Conservation (phyloP, 92 coral and sea anemone genomes). For the Chrysogorgia sp. region DNA sequence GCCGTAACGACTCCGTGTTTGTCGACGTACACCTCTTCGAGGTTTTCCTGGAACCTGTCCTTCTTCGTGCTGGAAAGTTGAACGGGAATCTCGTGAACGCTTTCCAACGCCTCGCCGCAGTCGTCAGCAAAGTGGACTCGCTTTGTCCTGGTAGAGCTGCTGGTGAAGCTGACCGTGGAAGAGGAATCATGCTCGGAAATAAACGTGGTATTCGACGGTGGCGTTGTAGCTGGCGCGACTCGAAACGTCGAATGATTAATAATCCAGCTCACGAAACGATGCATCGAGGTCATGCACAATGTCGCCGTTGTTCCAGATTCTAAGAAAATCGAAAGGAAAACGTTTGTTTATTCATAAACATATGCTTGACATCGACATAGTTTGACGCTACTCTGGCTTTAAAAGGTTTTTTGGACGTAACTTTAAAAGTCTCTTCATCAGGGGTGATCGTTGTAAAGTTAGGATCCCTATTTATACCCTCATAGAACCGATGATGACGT, state of each 20-base stretch:
- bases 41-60: neutral
- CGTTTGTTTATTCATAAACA: neutral
- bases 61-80: neutral
- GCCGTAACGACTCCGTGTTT: slow-evolving; percentile 8
- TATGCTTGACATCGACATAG: no score
- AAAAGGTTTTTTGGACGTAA: no score
- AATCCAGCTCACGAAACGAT: neutral
- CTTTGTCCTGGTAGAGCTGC: neutral
- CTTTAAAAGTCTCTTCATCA: no score
- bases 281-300: neutral
- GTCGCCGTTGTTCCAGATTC: neutral
- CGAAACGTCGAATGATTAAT: neutral
- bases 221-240: no score
- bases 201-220: neutral
- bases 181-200: neutral
- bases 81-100: neutral
- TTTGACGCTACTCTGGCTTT: no score
- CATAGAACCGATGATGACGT: no score
- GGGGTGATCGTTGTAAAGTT: no score
- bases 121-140: slow-evolving; percentile 3
- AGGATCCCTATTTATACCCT: no score
- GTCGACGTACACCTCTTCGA: slow-evolving; percentile 27
- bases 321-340: neutral
- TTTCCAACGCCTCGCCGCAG: slow-evolving; percentile 1
- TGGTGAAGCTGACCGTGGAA: neutral